Base-by-base conservation (phyloP, 2,113 vertebrate species). In the Pygathrix nemaeus region DNA sequence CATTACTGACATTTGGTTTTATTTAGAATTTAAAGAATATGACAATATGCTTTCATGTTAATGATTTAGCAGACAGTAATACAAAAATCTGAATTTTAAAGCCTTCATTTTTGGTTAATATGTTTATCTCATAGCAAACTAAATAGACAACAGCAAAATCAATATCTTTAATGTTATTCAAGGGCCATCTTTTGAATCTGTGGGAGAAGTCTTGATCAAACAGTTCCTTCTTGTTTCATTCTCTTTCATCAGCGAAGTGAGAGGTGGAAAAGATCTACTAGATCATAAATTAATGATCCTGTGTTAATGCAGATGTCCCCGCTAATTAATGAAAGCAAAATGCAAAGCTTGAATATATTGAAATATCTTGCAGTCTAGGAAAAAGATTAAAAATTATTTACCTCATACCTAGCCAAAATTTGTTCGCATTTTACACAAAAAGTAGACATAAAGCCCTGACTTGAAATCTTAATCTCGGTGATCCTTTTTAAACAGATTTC, bases 141-240 rank as follows among this genome's bases (percentile, higher is more conserved):
- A 89, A 80, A 73, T 0, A 73, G 57, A 93, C 17, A 94, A 97
- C 82, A 83, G 88, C 38, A 93, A 92, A 92, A 96, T 90, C 88
- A 50, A 3, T 70, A 70, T 40, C 90, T 82, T 94, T 88, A 72
- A 94, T 93, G 76, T 93, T 93, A 90, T 94, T 84, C 85, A 93
- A 70, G 55, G 20, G 40, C 76, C 78, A 55, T 79, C 94, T 94
- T 97, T 96, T 90, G 94, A 92, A 96, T 85, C 98, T 48, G 94
- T 88, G 84, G 90, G 96, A 88, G 83, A 92, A 90, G n/a, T 89
- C 96, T 91, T 86, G 93, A 97, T 97, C 95, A 98, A 97, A 98
- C 96, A 48, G 35, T 75, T 82, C 85, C 93, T 96, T 92, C 96
- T 92, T 66, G 61, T 64, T 84, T 93, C 90, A 88, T 96, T 97